Evolutionary conservation across 2,797 vertebrate species (phyloP).

Genomic region (Hapalemur alaotrensis): DNA sequence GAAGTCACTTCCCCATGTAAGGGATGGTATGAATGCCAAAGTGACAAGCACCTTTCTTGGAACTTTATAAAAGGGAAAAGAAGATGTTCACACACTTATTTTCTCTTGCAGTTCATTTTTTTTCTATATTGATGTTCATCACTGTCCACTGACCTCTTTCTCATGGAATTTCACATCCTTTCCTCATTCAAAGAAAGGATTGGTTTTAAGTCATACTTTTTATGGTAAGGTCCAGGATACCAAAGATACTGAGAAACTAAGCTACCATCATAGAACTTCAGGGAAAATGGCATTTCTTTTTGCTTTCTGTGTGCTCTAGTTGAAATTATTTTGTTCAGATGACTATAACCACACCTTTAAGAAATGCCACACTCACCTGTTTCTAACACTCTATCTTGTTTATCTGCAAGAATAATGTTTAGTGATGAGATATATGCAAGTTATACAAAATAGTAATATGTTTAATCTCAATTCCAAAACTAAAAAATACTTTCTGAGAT

Average conservation of each 20-base stretch:
- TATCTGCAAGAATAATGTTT: neutral
- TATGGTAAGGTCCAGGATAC: neutral
- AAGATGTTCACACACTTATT: neutral
- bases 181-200: neutral
- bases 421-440: neutral
- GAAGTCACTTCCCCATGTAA: neutral
- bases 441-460: neutral
- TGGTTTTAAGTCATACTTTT: neutral
- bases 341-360: neutral
- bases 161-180: neutral
- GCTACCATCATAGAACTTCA: neutral
- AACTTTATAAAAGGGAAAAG: neutral
- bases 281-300: neutral
- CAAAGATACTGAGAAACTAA: neutral
- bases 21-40: neutral
- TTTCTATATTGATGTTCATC: neutral
- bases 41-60: neutral
- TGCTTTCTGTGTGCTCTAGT: neutral
- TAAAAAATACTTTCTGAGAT: neutral
- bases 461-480: neutral
- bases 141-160: neutral
- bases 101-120: neutral
- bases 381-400: neutral
- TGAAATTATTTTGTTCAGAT: neutral
- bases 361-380: neutral